A percentile compares a stretch with the other conserved stretches of the same genome.
These are phyloP conservation scores for Brachyptera risi DNA, from an alignment of 2,888 invertebrate species.

Conservation along the genomic window DNA sequence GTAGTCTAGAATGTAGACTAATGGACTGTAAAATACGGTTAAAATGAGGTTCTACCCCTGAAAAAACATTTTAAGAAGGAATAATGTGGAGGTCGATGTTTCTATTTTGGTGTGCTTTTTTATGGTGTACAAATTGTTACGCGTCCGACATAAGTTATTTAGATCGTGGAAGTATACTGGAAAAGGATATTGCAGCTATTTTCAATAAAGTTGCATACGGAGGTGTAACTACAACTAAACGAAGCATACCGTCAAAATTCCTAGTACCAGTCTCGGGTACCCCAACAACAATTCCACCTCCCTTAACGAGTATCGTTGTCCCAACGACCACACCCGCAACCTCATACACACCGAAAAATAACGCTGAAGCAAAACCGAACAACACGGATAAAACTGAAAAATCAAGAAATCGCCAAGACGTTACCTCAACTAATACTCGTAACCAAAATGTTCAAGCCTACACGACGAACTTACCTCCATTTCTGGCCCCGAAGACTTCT, in stretches of 20 bases:
- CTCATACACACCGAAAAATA: conserved; percentile 37
- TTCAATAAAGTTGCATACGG: conserved; percentile 67
- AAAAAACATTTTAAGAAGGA: not conserved
- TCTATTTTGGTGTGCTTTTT: conserved; percentile 1
- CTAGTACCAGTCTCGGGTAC: conserved; percentile 56
- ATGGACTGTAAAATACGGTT: not conserved
- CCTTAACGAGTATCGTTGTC: conserved; percentile 47
- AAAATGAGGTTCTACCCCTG: not conserved
- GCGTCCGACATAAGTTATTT: conserved; percentile 41
- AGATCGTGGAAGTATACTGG: conserved; percentile 55
- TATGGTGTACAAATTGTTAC: not conserved
- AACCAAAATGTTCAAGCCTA: conserved; percentile 26
- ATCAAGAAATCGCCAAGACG: not conserved
- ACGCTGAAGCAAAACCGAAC: not conserved
- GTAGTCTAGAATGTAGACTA: conserved; percentile 12
- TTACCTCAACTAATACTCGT: not conserved
- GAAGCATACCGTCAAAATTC: conserved; percentile 59
- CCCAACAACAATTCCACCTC: conserved; percentile 56
- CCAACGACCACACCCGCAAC: conserved; percentile 35
- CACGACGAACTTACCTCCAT: conserved; percentile 42
- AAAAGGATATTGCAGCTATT: conserved; percentile 63
- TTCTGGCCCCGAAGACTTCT: conserved; percentile 29
- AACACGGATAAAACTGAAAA: not conserved
- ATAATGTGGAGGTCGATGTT: not conserved
- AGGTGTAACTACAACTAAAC: conserved; percentile 58